Percentiles rank a stretch among this genome's conserved stretches.
Conservation (phyloP, 2,888 invertebrate genomes). For the Ectemnius continuus region DNA sequence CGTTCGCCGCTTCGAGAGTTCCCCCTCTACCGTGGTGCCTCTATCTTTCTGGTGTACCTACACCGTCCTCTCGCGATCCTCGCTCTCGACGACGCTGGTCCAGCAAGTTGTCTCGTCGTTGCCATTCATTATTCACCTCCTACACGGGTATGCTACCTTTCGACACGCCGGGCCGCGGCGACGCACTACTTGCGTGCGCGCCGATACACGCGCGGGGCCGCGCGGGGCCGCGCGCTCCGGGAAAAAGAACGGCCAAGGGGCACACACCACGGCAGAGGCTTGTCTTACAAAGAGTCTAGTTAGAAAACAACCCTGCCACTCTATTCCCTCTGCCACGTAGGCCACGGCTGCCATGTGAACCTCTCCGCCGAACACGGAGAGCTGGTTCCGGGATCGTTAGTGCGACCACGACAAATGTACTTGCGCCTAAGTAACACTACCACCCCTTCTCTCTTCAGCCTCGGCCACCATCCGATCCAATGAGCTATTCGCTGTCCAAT, state of each 20-base stretch:
- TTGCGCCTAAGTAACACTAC: not conserved
- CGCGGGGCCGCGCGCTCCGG: not conserved
- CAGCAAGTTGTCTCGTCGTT: conserved; percentile 66
- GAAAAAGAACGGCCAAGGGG: conserved; percentile 17
- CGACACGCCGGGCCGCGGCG: conserved; percentile 47
- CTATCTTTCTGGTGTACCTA: conserved; percentile 20
- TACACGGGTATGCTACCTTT: conserved; percentile 62
- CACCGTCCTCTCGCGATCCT: conserved; percentile 31
- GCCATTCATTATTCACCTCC: conserved; percentile 70
- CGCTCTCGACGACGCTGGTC: conserved; percentile 58
- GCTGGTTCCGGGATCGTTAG: not conserved
- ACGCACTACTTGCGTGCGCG: conserved; percentile 41
- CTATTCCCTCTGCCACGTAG: conserved; percentile 4
- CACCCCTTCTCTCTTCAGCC: not conserved
- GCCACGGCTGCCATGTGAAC: not conserved
- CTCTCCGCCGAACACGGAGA: not conserved
- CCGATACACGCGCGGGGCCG: conserved; percentile 16
- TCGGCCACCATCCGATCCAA: no score
- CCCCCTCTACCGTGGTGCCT: not conserved
- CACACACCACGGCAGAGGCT: conserved; percentile 3
- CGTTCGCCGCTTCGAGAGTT: not conserved
- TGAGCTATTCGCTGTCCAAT: no score
- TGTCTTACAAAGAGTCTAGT: conserved; percentile 36
- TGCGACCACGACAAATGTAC: not conserved
- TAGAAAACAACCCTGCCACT: conserved; percentile 12